Conservation (phyloP, 2,113 vertebrate genomes). For the Cygnus buccinator region DNA sequence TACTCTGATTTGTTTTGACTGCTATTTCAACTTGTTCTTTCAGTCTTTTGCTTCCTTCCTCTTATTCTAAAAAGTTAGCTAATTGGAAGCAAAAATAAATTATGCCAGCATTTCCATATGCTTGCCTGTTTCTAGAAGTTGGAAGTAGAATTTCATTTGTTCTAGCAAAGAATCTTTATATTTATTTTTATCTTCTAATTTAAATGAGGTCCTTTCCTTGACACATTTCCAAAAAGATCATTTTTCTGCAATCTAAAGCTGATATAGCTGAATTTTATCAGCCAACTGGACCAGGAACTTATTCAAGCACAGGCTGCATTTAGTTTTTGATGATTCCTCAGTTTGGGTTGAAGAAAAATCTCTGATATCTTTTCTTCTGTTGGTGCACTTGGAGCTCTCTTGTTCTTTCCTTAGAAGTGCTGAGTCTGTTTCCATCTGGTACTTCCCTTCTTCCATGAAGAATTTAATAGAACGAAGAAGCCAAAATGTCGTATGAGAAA, state of each 20-base stretch:
- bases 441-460: not conserved
- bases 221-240: not conserved
- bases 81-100: conserved; percentile 4
- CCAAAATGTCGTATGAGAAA: not conserved
- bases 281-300: not conserved
- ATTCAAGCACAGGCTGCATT: not conserved
- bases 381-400: not conserved
- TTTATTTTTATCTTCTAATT: not conserved
- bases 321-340: not conserved
- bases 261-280: not conserved
- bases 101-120: not conserved
- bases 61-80: not conserved
- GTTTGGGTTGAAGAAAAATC: not conserved
- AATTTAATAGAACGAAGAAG: not conserved
- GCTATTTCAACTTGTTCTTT: not conserved
- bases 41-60: not conserved
- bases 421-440: not conserved
- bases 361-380: not conserved
- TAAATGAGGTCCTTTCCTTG: not conserved
- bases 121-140: not conserved
- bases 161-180: not conserved
- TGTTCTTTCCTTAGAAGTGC: not conserved
- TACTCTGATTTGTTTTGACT: conserved; percentile 9
- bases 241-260: not conserved
- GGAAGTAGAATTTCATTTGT: not conserved